A percentile compares a stretch with the other conserved stretches of the same genome.
Conservation (phyloP, 1,140 invertebrate species). For the Holcopasites calliopsidis region DNA sequence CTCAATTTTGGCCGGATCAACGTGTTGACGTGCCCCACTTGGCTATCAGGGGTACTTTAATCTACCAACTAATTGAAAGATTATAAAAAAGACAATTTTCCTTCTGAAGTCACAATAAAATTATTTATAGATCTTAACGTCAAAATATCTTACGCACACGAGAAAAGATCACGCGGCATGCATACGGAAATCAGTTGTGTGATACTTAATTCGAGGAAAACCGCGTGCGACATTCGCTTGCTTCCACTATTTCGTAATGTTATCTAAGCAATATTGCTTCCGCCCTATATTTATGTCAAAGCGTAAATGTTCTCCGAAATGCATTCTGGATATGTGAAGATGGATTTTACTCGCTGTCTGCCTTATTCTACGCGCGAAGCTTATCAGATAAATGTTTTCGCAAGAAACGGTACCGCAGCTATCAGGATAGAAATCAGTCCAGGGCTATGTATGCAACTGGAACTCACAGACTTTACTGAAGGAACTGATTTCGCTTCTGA, state of each 20-base stretch:
- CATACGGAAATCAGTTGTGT: background rate
- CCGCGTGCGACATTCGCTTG: background rate
- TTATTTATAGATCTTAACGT: background rate
- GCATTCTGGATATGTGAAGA: background rate
- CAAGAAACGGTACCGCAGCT: background rate
- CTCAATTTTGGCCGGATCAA: no score
- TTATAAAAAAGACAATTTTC: background rate
- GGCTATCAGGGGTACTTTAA: no score
- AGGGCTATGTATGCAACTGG: background rate
- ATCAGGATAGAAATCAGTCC: background rate
- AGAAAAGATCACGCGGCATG: background rate
- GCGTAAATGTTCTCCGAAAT: background rate
- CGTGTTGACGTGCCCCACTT: no score
- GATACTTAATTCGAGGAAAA: background rate
- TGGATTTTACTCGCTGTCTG: background rate
- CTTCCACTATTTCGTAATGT: background rate
- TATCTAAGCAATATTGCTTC: background rate
- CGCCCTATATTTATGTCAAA: background rate
- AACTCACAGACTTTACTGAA: background rate
- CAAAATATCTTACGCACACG: background rate
- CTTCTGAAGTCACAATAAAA: background rate
- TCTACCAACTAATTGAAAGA: no score
- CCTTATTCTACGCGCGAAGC: background rate
- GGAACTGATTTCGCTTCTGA: background rate
- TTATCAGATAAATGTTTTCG: slow-evolving; percentile 26